Conservation (phyloP, 2,888 invertebrate genomes). For the Phaonia tiefii region DNA sequence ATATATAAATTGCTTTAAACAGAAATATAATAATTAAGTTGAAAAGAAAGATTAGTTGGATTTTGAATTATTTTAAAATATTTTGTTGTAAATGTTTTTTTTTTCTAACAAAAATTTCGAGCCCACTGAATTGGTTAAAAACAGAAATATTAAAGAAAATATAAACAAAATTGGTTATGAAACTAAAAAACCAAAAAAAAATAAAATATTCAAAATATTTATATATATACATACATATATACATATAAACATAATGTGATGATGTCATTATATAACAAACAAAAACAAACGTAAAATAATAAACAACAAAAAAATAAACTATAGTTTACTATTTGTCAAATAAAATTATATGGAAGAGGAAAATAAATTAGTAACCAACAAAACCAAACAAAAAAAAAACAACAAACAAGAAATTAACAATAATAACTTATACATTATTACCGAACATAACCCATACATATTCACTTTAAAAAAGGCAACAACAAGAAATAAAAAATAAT, state of each 20-base stretch:
- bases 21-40: slow-evolving; percentile 5
- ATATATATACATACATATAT: slow-evolving; percentile 67
- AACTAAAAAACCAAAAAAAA: slow-evolving; percentile 36
- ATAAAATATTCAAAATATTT: slow-evolving; percentile 60
- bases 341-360: slow-evolving; percentile 35
- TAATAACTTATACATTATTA: slow-evolving; percentile 25
- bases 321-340: slow-evolving; percentile 62
- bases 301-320: slow-evolving; percentile 41
- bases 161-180: slow-evolving; percentile 26
- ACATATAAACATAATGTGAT: slow-evolving; percentile 66
- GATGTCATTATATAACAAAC: slow-evolving; percentile 66
- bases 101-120: slow-evolving; percentile 49
- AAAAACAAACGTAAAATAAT: slow-evolving; percentile 23
- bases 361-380: slow-evolving; percentile 47
- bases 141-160: slow-evolving; percentile 36
- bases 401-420: slow-evolving; percentile 8
- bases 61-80: no score
- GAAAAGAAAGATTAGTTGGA: slow-evolving; percentile 9
- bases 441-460: slow-evolving; percentile 51
- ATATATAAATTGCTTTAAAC: slow-evolving; percentile 8
- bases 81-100: slow-evolving; percentile 2
- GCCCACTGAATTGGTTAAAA: slow-evolving; percentile 61
- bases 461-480: slow-evolving; percentile 67
- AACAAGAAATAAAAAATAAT: slow-evolving; percentile 15
- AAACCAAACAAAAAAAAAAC: slow-evolving; percentile 28